Base-by-base conservation (phyloP, 1,140 invertebrate genomes). In the Micrasema minimum region DNA sequence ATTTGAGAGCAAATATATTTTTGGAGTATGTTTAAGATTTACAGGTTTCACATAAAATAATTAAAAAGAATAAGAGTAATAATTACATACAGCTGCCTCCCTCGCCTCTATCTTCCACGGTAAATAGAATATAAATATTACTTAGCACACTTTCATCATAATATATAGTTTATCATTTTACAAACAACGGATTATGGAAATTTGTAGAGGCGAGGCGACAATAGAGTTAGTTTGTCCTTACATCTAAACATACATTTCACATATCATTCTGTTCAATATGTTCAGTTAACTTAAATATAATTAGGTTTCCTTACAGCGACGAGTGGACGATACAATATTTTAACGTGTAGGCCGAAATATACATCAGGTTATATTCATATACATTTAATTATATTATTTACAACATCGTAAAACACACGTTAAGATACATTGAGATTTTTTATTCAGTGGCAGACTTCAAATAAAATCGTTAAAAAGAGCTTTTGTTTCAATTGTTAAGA, bases 1-100 rank as follows among this genome's bases (percentile, higher is more conserved):
- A 43, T 66, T 74, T 53, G 45, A 70, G 72, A 74, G 72, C 72
- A 74, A 74, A 74, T 74, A 74, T 73, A 73, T 73, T 69, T 73
- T 66, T 41, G 69, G 69, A 73, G 66, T 69, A 69, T 72, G 53
- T 72, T 74, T 70, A 59, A 74, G 65, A 70, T 74, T 51, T 74
- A 74, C 67, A 73, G 55, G 46, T 38, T 66, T 48, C 53, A 72
- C 71, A 69, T 69, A 68, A 57, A 55, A 68, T 66, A 67, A 67
- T 51, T 65, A 59, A 59, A 69, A 46, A 23, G 41, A 55, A 59
- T 48, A 69, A 55, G 65, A 37, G 51, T 61, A 69, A 59, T 68
- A 57, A 69, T 61, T 59, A 61, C 55, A 61, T 59, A 61, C 55
- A 61, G 55, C n/a, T 41, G 26, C 3, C 31, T 6, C 7, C 31